Conservation (phyloP, 2,888 invertebrate genomes). For the Tenthredo scrophulariae region DNA sequence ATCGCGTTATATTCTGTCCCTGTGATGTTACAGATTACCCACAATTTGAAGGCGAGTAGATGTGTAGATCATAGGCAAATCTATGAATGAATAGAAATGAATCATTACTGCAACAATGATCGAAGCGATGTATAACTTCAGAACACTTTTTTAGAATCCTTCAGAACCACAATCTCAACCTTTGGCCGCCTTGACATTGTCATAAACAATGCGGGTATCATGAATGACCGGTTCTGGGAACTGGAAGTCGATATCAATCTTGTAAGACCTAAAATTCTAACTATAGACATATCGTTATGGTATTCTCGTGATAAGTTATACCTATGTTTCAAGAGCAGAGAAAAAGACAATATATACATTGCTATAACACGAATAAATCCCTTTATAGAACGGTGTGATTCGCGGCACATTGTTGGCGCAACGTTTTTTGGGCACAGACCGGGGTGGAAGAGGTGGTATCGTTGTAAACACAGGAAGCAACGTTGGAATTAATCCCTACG, state of each 20-base stretch:
- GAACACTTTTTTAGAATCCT: constrained; percentile 82
- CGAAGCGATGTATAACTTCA: neutral
- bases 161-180: constrained; percentile 86
- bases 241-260: constrained; percentile 88
- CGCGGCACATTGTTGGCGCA: constrained; percentile 87
- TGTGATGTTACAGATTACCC: constrained; percentile 90
- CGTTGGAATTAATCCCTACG: constrained; percentile 84
- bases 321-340: neutral
- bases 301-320: constrained; percentile 39
- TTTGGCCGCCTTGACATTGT: constrained; percentile 88
- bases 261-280: constrained; percentile 77
- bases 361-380: neutral
- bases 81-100: neutral
- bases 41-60: constrained; percentile 85
- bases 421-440: constrained; percentile 87
- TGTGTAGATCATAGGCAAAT: constrained; percentile 32
- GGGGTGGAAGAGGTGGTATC: constrained; percentile 87
- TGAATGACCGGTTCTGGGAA: constrained; percentile 89
- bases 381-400: constrained; percentile 86
- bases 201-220: constrained; percentile 89
- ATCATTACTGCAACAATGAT: neutral
- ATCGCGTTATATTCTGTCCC: constrained; percentile 86
- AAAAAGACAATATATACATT: neutral
- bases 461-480: constrained; percentile 89
- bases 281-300: neutral